Evolutionary conservation across 2,888 invertebrate genomes (phyloP), one percentile per base, ranked within the genome.

Genomic region (Teleiodes luculella): DNA sequence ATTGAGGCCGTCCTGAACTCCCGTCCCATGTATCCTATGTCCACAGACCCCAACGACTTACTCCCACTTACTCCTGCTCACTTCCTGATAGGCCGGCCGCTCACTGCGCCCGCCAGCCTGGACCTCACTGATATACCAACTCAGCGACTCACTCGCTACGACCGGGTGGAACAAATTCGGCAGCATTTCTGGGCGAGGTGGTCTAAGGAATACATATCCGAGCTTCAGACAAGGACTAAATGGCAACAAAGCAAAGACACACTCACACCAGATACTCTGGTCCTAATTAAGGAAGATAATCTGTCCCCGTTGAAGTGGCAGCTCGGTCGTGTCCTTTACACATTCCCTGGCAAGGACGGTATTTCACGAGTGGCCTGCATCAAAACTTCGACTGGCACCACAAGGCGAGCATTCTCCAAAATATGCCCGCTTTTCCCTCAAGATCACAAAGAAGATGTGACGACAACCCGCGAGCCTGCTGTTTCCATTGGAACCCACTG

Each of bases 1-100:
- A 53, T 64, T 2, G 64, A 66, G 52, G 58, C 64, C 31, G 43
- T 66, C 45, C 60, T 65, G 11, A 64, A 68, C 39, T 68, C 65
- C 53, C 62, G 63, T 46, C 65, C 65, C 5, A 33, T 66, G 28
- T 52, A 52, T 4, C 58, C 61, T 46, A 31, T 65, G 35, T 63
- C 64, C 36, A 8, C 64, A 35, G 63, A 66, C 55, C 63, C 65
- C 0, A 56, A 54, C 18, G 66, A 66, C 45, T 39, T 61, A 1
- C 7, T 11, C 2, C 66, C 68, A 1, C 57, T 76, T 4, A 74
- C 67, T 1, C 74, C 74, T 10, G 73, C 59, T 0, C 74, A 76
- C 46, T 71, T 74, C 56, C 57, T 77, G n/a, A 49, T 54, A 5
- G 54, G 54, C n/a, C 36, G 39, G 18, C 14, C 54, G 30, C 54